phyloP scores from a whole-genome alignment of 1,140 invertebrate genomes.

The Ooceraea biroi region DNA sequence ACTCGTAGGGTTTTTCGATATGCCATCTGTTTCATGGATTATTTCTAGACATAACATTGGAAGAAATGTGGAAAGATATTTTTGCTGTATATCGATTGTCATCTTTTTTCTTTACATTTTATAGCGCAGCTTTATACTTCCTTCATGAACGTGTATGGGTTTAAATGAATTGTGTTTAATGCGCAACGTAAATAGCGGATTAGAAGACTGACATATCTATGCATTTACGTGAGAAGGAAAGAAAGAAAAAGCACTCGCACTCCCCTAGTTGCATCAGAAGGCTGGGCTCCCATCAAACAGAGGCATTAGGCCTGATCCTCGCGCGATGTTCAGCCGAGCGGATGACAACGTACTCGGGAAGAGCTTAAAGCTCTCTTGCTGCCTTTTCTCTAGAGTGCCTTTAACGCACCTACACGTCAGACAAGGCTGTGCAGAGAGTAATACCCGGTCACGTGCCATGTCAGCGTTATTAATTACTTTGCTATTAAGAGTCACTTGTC shows the following conservation, averaged over 20 bases:
- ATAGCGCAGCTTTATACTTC: not conserved
- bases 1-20: constrained; percentile 32
- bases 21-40: constrained; percentile 1
- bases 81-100: not conserved
- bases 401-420: constrained; percentile 39
- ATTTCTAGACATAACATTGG: constrained; percentile 23
- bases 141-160: not conserved
- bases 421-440: constrained; percentile 48
- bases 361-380: constrained; percentile 80
- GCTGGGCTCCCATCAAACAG: constrained; percentile 83
- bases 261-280: constrained; percentile 72
- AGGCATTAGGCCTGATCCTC: constrained; percentile 86
- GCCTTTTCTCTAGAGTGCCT: constrained; percentile 70
- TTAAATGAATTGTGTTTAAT: constrained; percentile 22
- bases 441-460: constrained; percentile 74
- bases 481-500: constrained; percentile 40
- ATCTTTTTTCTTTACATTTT: not conserved
- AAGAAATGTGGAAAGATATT: constrained; percentile 15
- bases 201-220: constrained; percentile 7
- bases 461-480: constrained; percentile 79
- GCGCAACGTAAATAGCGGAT: constrained; percentile 31
- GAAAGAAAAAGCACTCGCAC: constrained; percentile 54
- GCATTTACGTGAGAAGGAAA: constrained; percentile 19
- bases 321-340: constrained; percentile 85
- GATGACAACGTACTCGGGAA: constrained; percentile 86